Evolutionary conservation across 2,797 vertebrate genomes (phyloP), one percentile per base, ranked within the genome.

Genomic region (Danio kyathit): DNA sequence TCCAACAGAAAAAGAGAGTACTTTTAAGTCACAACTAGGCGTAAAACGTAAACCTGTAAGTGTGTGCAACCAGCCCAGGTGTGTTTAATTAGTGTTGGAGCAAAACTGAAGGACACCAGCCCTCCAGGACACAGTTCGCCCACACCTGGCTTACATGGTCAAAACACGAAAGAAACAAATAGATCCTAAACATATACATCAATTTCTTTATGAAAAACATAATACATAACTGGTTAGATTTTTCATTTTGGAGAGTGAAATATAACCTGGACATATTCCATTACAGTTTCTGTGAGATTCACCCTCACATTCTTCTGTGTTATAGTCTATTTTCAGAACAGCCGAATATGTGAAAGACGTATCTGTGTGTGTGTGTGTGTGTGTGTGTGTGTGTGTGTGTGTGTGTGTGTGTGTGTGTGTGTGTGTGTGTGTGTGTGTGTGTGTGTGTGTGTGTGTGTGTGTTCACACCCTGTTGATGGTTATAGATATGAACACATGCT

Each of bases 401-500:
- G 72, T 29, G 64, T 69, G 56, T 48, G 43, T 29, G 11, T 46
- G 41, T 60, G 17, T 73, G 54, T 44, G 41, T 14, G 52, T 56
- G 70, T 57, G 70, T 16, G 72, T 16, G 64, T 69, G 56, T 48
- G 43, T 29, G 11, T 21, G 41, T 8, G 64, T 46, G 54, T 44
- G 41, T 21, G 54, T 43, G 71, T 59, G 71, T 16, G 72, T 16
- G 64, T 69, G 57, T 48, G 44, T 29, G 11, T 46, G 41, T 60
- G 17, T 74, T 74, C 71, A 74, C 69, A 70, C 71, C 69, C 59
- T 43, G 59, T 59, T 80, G 78, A 80, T 52, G 78, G 48, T 80
- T 63, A 73, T 80, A 72, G 71, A 80, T 73, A 46, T 80, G 69
- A 80, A 80, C 69, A 73, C 69, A 80, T 80, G 17, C 54, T 72